Evolutionary conservation across 1,140 invertebrate genomes (phyloP).

Genomic region (Drosophila repleta): DNA sequence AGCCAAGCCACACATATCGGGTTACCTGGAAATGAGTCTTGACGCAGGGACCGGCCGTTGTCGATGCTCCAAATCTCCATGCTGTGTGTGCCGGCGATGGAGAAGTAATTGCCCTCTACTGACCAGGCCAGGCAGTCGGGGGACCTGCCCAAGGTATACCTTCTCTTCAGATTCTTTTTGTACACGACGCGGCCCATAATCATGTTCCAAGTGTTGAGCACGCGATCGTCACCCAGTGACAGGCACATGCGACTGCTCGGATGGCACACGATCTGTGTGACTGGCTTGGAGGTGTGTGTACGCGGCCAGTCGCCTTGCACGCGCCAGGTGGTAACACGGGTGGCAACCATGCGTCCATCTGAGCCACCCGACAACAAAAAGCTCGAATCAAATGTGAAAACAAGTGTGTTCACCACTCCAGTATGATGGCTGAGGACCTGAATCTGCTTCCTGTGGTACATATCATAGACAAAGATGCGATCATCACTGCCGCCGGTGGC

Average conservation of each 20-base stretch:
- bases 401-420: slow-evolving; percentile 91
- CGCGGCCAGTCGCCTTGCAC: slow-evolving; percentile 91
- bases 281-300: slow-evolving; percentile 87
- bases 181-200: slow-evolving; percentile 93
- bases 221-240: slow-evolving; percentile 92
- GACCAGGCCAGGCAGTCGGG: slow-evolving; percentile 87
- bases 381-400: slow-evolving; percentile 90
- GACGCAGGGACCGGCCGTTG: slow-evolving; percentile 87
- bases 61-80: slow-evolving; percentile 92
- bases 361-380: slow-evolving; percentile 93
- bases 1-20: slow-evolving; percentile 88
- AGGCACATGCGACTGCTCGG: slow-evolving; percentile 94
- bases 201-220: slow-evolving; percentile 96
- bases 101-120: slow-evolving; percentile 89
- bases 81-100: slow-evolving; percentile 88
- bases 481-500: slow-evolving; percentile 96
- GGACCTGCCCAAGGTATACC: slow-evolving; percentile 85
- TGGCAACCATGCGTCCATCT: slow-evolving; percentile 93
- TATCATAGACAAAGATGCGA: slow-evolving; percentile 93
- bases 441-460: slow-evolving; percentile 90
- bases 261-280: slow-evolving; percentile 91
- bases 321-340: slow-evolving; percentile 93
- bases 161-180: slow-evolving; percentile 91
- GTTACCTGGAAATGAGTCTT: slow-evolving; percentile 86
- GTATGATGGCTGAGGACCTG: slow-evolving; percentile 90